phyloP scores from a whole-genome alignment of 2,113 vertebrate species.

The Lucifuga dentata region DNA sequence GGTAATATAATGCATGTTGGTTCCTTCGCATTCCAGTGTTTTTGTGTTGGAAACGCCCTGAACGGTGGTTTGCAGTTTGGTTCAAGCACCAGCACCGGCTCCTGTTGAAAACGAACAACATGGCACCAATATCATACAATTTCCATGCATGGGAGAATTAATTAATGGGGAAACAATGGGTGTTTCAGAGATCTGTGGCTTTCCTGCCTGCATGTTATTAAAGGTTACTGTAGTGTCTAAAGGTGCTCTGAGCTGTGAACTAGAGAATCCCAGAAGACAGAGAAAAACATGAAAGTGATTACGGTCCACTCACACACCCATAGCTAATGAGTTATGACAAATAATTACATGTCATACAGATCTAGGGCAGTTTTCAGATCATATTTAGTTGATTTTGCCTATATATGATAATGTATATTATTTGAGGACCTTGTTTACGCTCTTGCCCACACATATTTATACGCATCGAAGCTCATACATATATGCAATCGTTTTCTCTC shows the following conservation, averaged over 20 bases:
- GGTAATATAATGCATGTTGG: too few relatives aligned
- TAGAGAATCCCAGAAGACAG: background rate
- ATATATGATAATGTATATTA: slow-evolving; percentile 31
- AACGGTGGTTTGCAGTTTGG: too few relatives aligned
- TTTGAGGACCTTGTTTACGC: slow-evolving; percentile 17
- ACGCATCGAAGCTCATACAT: background rate
- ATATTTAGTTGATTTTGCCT: background rate
- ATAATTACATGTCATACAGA: slow-evolving; percentile 31
- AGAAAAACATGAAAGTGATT: slow-evolving; percentile 18
- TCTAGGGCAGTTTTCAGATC: slow-evolving; percentile 7
- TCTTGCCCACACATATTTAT: background rate
- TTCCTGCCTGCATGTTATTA: background rate
- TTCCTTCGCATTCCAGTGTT: too few relatives aligned
- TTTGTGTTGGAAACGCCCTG: too few relatives aligned
- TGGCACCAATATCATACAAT: slow-evolving; percentile 27
- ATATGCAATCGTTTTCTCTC: background rate
- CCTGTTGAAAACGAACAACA: too few relatives aligned
- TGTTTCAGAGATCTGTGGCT: too few relatives aligned
- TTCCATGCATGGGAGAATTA: background rate
- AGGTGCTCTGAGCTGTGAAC: background rate
- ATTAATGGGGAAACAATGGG: background rate
- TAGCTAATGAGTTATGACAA: slow-evolving; percentile 25
- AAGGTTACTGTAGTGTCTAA: background rate
- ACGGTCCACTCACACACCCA: background rate
- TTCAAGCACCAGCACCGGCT: too few relatives aligned